Conservation (phyloP, 2,888 invertebrate genomes). For the Calliphora vomitoria region DNA sequence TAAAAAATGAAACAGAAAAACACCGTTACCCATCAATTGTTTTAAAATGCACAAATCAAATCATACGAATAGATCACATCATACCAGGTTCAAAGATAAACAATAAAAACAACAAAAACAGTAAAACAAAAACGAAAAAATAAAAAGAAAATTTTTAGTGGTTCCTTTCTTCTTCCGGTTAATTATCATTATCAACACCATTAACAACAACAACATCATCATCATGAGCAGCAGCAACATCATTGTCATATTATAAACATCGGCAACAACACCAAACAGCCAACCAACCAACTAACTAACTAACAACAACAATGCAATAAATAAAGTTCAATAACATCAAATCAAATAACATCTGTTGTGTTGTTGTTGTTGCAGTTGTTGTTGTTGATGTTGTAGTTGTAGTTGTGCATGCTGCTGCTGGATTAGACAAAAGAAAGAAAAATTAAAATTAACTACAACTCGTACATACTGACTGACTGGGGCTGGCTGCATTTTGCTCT, state of each 20-base stretch:
- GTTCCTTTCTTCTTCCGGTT: slow-evolving; percentile 65
- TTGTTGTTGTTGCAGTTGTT: slow-evolving; percentile 33
- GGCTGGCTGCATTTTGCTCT: slow-evolving; percentile 17
- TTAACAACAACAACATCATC: slow-evolving; percentile 45
- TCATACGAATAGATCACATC: slow-evolving; percentile 46
- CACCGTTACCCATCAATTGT: slow-evolving; percentile 43
- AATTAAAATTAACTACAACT: slow-evolving; percentile 32
- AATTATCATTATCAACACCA: slow-evolving; percentile 66
- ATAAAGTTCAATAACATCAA: slow-evolving; percentile 83
- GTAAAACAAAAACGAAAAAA: slow-evolving; percentile 8
- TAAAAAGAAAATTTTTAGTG: slow-evolving; percentile 16
- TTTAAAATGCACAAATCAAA: slow-evolving; percentile 1
- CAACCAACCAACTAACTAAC: slow-evolving; percentile 21
- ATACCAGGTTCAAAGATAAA: slow-evolving; percentile 26
- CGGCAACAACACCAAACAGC: slow-evolving; percentile 37
- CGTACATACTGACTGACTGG: not conserved
- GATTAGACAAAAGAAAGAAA: slow-evolving; percentile 60
- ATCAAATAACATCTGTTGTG: slow-evolving; percentile 78
- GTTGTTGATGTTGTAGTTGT: slow-evolving; percentile 71
- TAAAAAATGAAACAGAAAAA: not conserved
- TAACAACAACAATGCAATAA: slow-evolving; percentile 70
- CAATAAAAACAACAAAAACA: slow-evolving; percentile 6
- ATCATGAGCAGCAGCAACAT: not conserved
- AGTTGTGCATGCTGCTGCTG: slow-evolving; percentile 34
- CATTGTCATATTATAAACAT: not conserved